phyloP scores from a whole-genome alignment of 2,113 vertebrate species.

The Gnathonemus longibarbis region DNA sequence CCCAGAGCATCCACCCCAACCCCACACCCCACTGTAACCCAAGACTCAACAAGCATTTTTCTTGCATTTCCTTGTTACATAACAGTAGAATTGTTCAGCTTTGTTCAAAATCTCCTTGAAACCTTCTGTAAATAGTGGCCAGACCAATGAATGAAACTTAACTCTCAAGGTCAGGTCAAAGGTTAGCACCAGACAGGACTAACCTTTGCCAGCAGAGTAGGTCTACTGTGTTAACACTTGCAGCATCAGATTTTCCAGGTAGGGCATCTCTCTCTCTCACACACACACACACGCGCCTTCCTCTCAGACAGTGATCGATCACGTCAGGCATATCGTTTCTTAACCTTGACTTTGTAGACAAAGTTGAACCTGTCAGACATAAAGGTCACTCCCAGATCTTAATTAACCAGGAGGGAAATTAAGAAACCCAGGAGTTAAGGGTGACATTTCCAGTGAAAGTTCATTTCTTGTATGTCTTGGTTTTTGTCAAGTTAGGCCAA shows the following conservation, averaged over 20 bases:
- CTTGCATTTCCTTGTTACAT: neutral
- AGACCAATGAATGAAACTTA: neutral
- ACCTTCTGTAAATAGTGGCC: neutral
- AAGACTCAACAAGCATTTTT: neutral
- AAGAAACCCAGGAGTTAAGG: constrained; percentile 63
- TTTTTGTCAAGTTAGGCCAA: neutral
- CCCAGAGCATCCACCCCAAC: neutral
- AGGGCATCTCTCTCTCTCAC: neutral
- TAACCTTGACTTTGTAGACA: constrained; percentile 71
- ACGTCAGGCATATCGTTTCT: constrained; percentile 61
- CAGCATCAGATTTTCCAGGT: neutral
- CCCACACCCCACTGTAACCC: neutral
- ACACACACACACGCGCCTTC: neutral
- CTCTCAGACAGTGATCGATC: constrained; percentile 62
- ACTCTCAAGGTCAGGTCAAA: neutral
- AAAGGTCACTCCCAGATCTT: constrained; percentile 74
- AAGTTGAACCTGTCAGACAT: constrained; percentile 66
- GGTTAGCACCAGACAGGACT: neutral
- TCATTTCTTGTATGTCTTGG: constrained; percentile 38
- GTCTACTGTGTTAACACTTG: neutral
- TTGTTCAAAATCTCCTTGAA: neutral
- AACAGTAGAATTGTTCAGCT: neutral
- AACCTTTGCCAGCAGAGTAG: neutral
- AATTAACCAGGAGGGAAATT: constrained; percentile 85
- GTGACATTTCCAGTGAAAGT: constrained; percentile 66